Evolutionary conservation across 2,888 invertebrate species (phyloP), one percentile per base, ranked within the genome.

Genomic region (Agrochola macilenta): DNA sequence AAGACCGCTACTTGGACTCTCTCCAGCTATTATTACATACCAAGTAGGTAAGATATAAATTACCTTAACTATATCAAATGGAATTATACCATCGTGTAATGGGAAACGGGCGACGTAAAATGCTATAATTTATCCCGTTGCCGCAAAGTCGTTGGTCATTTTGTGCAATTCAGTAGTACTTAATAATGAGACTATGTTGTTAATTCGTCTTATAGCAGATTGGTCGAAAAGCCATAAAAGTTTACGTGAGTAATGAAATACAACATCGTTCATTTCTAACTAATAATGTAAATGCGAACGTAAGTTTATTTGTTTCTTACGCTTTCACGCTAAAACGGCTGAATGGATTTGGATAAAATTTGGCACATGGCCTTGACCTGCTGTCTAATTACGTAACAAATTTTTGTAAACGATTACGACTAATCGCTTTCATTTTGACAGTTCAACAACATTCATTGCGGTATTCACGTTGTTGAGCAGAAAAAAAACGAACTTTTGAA

Each of bases 81-180:
- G 74, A 82, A 85, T 85, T 83, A 82, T 78, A 54, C 83, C 86
- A 82, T 86, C 83, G 69, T 75, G 79, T 82, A 66, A 83, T 74
- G 72, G 63, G 65, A 70, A 82, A 30, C 74, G 52, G 69, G 74
- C 30, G 85, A 85, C 77, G 75, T 86, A 72, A 86, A 82, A 83
- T 78, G 79, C 63, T 78, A 70, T 84, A 79, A 82, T 72, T 73
- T 86, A 86, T 68, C 30, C 58, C 35, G 61, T 69, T 63, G 61
- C 79, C 39, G 58, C 74, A 61, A 20, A 69, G 82, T 73, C 72
- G 72, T 54, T 65, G 60, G 57, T 71, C 61, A 85, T 75, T 86
- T 78, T 82, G 74, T 86, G 83, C 74, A 78, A 78, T 82, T 82
- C 74, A 46, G 78, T 82, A 66, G 52, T 66, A 69, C 35, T 52